A percentile compares a stretch with the other conserved stretches of the same genome.
Conservation (phyloP, 2,113 vertebrate genomes). For the Nibea coibor region DNA sequence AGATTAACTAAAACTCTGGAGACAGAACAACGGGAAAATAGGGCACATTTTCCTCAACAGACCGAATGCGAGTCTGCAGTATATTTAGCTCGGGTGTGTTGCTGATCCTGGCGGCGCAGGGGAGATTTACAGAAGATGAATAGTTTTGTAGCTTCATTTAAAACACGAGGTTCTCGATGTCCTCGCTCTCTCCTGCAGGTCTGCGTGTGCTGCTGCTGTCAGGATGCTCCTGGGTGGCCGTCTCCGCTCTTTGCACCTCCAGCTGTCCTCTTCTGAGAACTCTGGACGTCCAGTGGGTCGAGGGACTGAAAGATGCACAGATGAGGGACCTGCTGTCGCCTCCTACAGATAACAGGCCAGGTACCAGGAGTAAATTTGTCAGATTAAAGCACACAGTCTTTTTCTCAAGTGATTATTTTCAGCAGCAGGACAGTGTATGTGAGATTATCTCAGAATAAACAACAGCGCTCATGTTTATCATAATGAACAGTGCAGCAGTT, state of each 20-base stretch:
- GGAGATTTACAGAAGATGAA: background rate
- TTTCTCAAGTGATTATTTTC: slow-evolving; percentile 7
- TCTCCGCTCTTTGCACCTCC: slow-evolving; percentile 95
- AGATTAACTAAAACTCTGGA: slow-evolving; percentile 34
- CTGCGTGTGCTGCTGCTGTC: slow-evolving; percentile 92
- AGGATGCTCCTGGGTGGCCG: slow-evolving; percentile 96
- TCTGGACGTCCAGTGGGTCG: slow-evolving; percentile 96
- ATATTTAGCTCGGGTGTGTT: background rate
- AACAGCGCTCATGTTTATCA: background rate
- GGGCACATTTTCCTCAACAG: slow-evolving; percentile 14
- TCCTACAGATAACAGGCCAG: slow-evolving; percentile 95
- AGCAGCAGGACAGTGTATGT: background rate
- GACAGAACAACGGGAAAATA: slow-evolving; percentile 17
- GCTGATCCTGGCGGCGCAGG: background rate
- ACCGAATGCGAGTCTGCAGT: background rate
- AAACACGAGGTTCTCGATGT: background rate
- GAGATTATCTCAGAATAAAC: slow-evolving; percentile 7
- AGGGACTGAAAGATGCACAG: slow-evolving; percentile 96
- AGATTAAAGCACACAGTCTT: background rate
- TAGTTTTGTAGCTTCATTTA: background rate
- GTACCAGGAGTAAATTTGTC: slow-evolving; percentile 71
- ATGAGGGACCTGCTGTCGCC: slow-evolving; percentile 96
- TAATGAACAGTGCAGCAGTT: background rate
- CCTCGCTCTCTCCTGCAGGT: slow-evolving; percentile 76
- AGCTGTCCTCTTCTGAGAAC: slow-evolving; percentile 93